Conservation (phyloP, 2,888 invertebrate species). For the Rhamphomyia laevipes region DNA sequence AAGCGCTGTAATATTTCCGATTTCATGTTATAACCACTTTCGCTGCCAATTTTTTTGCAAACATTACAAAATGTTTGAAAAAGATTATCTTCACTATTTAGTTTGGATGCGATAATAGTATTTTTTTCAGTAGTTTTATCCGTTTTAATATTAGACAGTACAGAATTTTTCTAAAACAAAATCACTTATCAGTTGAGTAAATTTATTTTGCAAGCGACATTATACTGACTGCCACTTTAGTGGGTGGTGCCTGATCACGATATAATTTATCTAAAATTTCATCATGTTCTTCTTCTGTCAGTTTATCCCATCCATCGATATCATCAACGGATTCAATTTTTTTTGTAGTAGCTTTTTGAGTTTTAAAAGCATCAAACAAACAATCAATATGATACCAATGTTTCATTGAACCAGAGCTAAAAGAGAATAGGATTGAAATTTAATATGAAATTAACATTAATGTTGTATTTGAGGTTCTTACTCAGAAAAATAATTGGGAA, state of each 20-base stretch:
- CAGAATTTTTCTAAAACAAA: neutral
- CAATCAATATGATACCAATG: conserved; percentile 73
- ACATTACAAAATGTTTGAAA: conserved; percentile 66
- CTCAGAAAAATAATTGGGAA: conserved; percentile 45
- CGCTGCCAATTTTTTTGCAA: conserved; percentile 65
- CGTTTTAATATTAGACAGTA: neutral
- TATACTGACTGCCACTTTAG: too few species aligned
- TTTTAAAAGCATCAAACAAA: conserved; percentile 64
- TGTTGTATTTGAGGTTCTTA: conserved; percentile 40
- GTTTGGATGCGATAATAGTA: too few species aligned
- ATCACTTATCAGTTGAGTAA: neutral
- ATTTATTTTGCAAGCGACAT: conserved; percentile 2
- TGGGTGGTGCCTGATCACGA: neutral
- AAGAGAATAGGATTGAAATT: neutral
- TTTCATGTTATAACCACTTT: conserved; percentile 71
- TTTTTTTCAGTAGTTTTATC: neutral
- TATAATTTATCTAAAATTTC: conserved; percentile 37
- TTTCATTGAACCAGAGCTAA: conserved; percentile 56
- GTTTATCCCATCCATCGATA: conserved; percentile 60
- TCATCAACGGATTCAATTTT: conserved; percentile 69
- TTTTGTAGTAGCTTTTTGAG: conserved; percentile 70
- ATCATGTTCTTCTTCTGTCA: conserved; percentile 56
- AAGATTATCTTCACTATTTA: conserved; percentile 48
- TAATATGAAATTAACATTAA: neutral
- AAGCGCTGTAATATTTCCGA: conserved; percentile 57